phyloP scores from a whole-genome alignment of 2,113 vertebrate genomes.

The Anarhynchus alexandrinus region DNA sequence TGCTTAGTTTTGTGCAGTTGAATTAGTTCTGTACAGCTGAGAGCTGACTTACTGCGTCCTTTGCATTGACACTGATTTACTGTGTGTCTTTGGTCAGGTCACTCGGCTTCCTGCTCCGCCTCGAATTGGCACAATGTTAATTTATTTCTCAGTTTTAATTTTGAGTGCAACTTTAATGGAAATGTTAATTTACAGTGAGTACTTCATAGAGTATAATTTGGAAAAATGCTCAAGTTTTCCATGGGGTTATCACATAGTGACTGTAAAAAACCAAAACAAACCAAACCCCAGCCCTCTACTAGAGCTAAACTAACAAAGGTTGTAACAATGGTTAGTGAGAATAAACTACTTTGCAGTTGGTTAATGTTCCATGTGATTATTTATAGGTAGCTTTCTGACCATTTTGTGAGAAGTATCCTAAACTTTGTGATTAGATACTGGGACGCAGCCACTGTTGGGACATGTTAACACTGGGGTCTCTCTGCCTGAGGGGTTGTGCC shows the following conservation, averaged over 20 bases:
- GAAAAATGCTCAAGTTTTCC: background rate
- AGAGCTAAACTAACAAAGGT: background rate
- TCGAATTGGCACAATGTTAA: background rate
- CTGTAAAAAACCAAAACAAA: background rate
- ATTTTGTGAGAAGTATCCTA: background rate
- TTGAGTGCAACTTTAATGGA: background rate
- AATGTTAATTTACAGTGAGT: background rate
- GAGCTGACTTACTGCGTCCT: background rate
- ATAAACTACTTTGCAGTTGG: background rate
- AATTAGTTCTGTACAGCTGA: background rate
- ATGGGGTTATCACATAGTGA: background rate
- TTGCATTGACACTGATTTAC: background rate
- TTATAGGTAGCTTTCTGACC: background rate
- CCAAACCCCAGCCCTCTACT: background rate
- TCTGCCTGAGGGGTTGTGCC: background rate
- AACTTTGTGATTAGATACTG: background rate
- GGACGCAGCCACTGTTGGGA: background rate
- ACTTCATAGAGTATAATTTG: background rate
- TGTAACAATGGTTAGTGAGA: background rate
- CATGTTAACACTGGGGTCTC: fast-evolving
- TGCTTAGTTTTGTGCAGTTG: background rate
- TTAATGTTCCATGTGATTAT: background rate
- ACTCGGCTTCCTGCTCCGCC: background rate
- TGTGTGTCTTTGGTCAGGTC: fast-evolving
- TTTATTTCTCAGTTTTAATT: background rate